Evolutionary conservation across 2,113 vertebrate genomes (phyloP).

Genomic region (Crotalus helleri): DNA sequence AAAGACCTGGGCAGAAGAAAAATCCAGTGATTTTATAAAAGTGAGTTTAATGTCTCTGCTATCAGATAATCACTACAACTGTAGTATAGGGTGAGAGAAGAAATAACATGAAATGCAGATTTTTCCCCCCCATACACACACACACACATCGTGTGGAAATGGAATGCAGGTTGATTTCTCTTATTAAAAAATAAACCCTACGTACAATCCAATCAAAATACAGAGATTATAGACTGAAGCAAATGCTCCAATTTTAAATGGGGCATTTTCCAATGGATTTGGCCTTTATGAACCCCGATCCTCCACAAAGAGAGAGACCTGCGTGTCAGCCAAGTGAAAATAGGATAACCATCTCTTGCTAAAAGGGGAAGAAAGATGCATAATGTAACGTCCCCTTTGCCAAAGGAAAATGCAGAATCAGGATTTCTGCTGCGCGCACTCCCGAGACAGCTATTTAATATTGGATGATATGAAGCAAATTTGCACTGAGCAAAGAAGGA

Average conservation of each 20-base stretch:
- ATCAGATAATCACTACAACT: not conserved
- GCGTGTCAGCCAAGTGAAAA: not conserved
- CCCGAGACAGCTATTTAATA: not conserved
- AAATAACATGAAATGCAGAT: not conserved
- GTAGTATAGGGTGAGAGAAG: not conserved
- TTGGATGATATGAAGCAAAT: not conserved
- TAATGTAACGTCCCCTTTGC: not conserved
- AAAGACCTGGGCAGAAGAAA: not conserved
- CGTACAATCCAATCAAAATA: not conserved
- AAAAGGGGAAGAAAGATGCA: not conserved
- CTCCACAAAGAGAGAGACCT: not conserved
- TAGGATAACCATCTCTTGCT: not conserved
- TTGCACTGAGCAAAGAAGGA: not conserved
- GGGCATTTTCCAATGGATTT: not conserved
- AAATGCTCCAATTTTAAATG: not conserved
- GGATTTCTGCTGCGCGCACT: not conserved
- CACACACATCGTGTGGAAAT: not conserved
- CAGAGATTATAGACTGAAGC: not conserved
- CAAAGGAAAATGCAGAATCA: not conserved
- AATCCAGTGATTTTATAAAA: not conserved
- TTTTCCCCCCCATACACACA: rapidly evolving
- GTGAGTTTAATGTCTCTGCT: not conserved
- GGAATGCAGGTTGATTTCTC: not conserved
- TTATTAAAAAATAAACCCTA: slow-evolving; percentile 1
- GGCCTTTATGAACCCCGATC: not conserved